phyloP scores from a whole-genome alignment of 1,140 invertebrate genomes.

The Protaetia brevitarsis region DNA sequence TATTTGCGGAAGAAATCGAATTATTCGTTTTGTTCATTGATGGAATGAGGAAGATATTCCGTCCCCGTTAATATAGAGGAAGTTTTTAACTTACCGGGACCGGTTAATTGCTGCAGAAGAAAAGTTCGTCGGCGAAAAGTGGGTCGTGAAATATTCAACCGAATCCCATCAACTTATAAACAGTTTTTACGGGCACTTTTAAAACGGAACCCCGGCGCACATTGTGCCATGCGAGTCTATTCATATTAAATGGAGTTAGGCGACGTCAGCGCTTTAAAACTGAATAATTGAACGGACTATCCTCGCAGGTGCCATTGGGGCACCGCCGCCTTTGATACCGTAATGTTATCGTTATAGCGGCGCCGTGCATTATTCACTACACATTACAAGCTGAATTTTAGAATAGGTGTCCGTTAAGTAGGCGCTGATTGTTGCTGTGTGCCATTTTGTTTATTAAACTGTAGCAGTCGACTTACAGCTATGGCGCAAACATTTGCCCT shows the following conservation, averaged over 20 bases:
- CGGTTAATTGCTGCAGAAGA: constrained; percentile 21
- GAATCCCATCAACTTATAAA: constrained; percentile 37
- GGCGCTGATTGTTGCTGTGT: constrained; percentile 22
- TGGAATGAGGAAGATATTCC: too few species aligned
- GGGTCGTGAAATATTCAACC: constrained; percentile 30
- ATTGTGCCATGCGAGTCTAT: constrained; percentile 41
- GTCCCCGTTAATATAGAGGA: background rate
- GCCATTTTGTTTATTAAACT: constrained; percentile 10
- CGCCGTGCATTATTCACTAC: constrained; percentile 37
- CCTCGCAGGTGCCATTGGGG: constrained; percentile 44
- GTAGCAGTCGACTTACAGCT: background rate
- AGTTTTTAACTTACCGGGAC: constrained; percentile 19
- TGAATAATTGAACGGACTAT: constrained; percentile 45
- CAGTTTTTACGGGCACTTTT: constrained; percentile 34
- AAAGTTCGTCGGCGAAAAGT: background rate
- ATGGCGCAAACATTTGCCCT: background rate
- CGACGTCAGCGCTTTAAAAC: constrained; percentile 42
- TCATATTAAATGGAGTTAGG: constrained; percentile 47
- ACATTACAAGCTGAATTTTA: constrained; percentile 39
- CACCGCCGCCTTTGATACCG: constrained; percentile 22
- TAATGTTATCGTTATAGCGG: constrained; percentile 27
- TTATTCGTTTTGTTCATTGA: too few species aligned
- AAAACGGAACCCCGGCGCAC: constrained; percentile 35
- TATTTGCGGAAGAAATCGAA: too few species aligned
- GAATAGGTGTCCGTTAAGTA: constrained; percentile 30